These are phyloP conservation scores for Rhinoderma darwinii DNA, from an alignment of 2,113 vertebrate species.

Conservation along the genomic window DNA sequence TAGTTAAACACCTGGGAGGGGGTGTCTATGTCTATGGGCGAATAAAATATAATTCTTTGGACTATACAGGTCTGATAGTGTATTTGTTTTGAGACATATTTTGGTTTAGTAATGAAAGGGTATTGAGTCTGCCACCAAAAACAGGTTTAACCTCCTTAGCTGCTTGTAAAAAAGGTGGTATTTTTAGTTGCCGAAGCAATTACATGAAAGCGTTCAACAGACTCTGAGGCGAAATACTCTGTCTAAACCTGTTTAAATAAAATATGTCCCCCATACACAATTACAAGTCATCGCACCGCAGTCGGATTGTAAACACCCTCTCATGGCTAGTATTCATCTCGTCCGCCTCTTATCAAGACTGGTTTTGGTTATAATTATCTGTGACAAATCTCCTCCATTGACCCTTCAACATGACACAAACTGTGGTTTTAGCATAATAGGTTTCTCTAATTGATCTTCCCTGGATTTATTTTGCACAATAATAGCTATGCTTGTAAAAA, in stretches of 20 bases:
- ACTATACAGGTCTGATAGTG: too few species aligned
- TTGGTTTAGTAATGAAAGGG: too few species aligned
- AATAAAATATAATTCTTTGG: too few species aligned
- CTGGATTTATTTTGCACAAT: conserved; percentile 11
- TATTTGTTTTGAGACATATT: too few species aligned
- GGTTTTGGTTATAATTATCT: not conserved
- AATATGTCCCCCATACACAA: not conserved
- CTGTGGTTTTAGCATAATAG: not conserved
- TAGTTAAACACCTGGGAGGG: too few species aligned
- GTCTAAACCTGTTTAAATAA: not conserved
- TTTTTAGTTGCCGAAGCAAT: not conserved
- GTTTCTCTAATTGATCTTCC: not conserved
- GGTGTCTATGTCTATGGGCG: too few species aligned
- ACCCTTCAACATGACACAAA: not conserved
- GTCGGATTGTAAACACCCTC: not conserved
- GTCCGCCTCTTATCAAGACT: not conserved
- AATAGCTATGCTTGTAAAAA: not conserved
- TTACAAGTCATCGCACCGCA: not conserved
- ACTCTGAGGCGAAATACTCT: not conserved
- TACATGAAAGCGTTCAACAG: not conserved
- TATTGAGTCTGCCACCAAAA: not conserved
- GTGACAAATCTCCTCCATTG: not conserved
- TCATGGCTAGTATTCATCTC: not conserved
- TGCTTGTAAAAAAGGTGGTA: not conserved
- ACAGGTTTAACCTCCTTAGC: not conserved